These are phyloP conservation scores for Anaspis maculata DNA, from an alignment of 2,888 invertebrate species.

Conservation along the genomic window DNA sequence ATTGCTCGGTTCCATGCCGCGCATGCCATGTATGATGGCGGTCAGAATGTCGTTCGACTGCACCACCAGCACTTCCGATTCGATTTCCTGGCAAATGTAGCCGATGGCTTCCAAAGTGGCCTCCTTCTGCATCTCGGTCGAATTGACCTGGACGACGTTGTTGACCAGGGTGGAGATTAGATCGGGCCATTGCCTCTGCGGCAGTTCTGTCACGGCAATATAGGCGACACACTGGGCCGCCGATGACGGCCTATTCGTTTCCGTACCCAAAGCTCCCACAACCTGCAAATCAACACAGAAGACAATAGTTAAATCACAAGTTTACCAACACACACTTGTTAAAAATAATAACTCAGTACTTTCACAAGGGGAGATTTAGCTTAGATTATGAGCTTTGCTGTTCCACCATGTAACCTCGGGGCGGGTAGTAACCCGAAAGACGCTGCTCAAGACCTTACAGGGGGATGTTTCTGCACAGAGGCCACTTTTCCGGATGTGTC, in stretches of 20 bases:
- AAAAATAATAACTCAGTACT: too few relatives aligned
- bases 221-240: slow-evolving; percentile 99
- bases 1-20: slow-evolving; percentile 84
- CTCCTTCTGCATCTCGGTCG: slow-evolving; percentile 92
- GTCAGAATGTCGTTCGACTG: slow-evolving; percentile 96
- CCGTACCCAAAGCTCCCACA: slow-evolving; percentile 88
- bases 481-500: too few relatives aligned
- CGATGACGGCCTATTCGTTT: slow-evolving; percentile 88
- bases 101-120: slow-evolving; percentile 97
- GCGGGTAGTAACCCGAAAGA: too few relatives aligned
- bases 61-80: slow-evolving; percentile 81
- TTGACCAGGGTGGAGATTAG: slow-evolving; percentile 79
- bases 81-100: slow-evolving; percentile 97
- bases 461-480: too few relatives aligned
- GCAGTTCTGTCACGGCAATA: slow-evolving; percentile 93
- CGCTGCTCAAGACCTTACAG: too few relatives aligned
- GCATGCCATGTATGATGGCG: slow-evolving; percentile 98
- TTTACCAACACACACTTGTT: too few relatives aligned
- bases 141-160: slow-evolving; percentile 80
- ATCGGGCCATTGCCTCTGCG: slow-evolving; percentile 86
- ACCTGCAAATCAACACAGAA: slow-evolving; percentile 56
- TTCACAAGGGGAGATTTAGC: neutral
- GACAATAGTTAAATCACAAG: too few relatives aligned
- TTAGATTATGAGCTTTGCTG: too few relatives aligned
- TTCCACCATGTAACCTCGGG: too few relatives aligned